Evolutionary conservation across 2,113 vertebrate genomes (phyloP).

Genomic region (Gulo gulo): DNA sequence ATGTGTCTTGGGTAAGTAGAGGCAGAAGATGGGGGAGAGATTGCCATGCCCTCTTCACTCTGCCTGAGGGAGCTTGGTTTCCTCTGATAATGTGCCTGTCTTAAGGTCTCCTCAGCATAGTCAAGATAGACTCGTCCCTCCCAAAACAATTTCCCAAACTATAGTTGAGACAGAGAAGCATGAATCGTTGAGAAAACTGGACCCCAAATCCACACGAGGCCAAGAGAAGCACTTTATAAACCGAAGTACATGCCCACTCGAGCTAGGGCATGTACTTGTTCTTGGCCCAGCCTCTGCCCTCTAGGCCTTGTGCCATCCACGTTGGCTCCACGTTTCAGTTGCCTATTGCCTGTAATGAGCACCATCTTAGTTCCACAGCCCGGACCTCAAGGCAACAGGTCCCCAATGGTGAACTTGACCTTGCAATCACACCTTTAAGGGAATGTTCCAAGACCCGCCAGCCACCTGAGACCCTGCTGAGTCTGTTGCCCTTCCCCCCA

Average conservation of each 20-base stretch:
- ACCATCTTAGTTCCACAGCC: neutral
- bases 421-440: no score
- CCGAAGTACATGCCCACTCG: neutral
- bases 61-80: neutral
- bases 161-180: neutral
- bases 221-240: neutral
- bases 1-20: neutral
- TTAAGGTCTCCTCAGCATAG: neutral
- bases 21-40: neutral
- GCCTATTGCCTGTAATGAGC: rapidly evolving
- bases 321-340: neutral
- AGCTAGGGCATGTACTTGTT: neutral
- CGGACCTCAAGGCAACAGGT: no score
- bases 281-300: neutral
- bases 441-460: neutral
- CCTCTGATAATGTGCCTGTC: neutral
- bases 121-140: neutral
- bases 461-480: neutral
- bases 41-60: neutral
- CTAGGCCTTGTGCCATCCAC: neutral
- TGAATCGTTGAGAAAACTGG: neutral
- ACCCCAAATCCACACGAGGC: neutral
- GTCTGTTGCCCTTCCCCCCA: neutral
- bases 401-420: neutral
- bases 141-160: neutral